These are phyloP conservation scores for Potamarius usumacintae DNA, from an alignment of 2,113 vertebrate genomes.

Conservation along the genomic window DNA sequence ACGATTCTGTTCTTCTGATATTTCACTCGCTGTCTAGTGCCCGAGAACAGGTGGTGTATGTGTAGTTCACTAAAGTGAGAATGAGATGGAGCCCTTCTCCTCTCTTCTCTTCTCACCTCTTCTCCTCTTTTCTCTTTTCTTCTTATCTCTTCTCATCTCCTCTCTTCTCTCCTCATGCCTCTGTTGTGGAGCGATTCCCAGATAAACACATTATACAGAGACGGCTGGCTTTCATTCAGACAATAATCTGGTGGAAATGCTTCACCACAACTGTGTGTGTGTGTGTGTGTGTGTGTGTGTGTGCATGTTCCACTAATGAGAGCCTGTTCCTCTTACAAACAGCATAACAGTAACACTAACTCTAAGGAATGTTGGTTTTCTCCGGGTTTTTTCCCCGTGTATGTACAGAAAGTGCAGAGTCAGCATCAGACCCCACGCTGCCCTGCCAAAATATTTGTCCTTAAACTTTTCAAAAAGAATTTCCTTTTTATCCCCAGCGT, in stretches of 20 bases:
- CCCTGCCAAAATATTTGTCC: constrained; percentile 58
- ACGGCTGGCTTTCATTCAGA: constrained; percentile 14
- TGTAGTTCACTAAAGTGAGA: background rate
- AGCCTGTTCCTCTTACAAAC: constrained; percentile 38
- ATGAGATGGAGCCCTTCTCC: background rate
- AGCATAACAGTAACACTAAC: constrained; percentile 49
- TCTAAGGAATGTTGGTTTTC: constrained; percentile 56
- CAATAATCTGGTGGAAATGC: constrained; percentile 1
- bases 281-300: constrained; percentile 25
- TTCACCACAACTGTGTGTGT: constrained; percentile 7
- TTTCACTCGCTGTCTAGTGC: background rate
- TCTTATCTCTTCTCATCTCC: too few species aligned
- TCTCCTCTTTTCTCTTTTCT: too few species aligned
- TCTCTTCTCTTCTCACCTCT: too few species aligned
- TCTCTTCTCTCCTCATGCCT: background rate
- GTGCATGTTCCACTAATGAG: constrained; percentile 28
- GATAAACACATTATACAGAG: constrained; percentile 17
- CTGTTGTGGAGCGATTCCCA: background rate
- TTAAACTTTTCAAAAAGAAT: constrained; percentile 40
- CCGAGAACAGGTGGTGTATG: background rate
- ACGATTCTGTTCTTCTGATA: background rate
- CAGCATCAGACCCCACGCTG: constrained; percentile 35
- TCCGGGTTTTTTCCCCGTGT: constrained; percentile 50
- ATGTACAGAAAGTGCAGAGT: constrained; percentile 43
- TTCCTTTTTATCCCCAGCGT: constrained; percentile 42